Evolutionary conservation across 2,113 vertebrate genomes (phyloP), one percentile per base, ranked within the genome.

Genomic region (Tor tambroides): DNA sequence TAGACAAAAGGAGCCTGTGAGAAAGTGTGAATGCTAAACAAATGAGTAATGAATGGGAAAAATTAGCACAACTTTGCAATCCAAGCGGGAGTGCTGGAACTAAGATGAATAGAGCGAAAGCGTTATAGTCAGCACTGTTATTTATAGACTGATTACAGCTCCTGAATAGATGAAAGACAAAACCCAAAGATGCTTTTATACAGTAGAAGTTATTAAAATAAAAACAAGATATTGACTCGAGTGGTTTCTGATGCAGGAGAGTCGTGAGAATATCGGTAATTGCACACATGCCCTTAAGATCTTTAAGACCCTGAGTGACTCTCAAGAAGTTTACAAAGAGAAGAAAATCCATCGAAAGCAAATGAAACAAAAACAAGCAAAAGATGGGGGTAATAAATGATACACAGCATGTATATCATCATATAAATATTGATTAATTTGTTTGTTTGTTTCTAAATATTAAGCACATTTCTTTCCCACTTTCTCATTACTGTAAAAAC

Each of bases 101-200:
- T 43, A 15, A 49, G 23, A 76, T 28, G 41, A 76, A 46, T 28
- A 76, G 2, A 71, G 32, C 17, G 19, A 9, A 38, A 35, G 17
- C n/a, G 14, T 65, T 65, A 65, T 65, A 65, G 38, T 46, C 72
- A 75, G 23, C 23, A 26, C 72, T 75, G 72, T 26, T 75, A 75
- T 75, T 75, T 43, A 43, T 14, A 75, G 38, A 43, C 21, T 43
- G 21, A 75, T 43, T 26, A 43, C 71, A 75, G 38, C 23, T 75
- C 38, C 38, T 26, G 38, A 46, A 46, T 15, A 75, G 23, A 46
- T 6, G 23, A 26, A 46, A 46, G 12, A 28, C 72, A 49, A 76
- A 76, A 9, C 41, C 12, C 35, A 72, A 35, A 9, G 2, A 10
- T 21, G 19, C 4, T 46, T 75, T 26, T 75, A 46, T 46, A 1